Evolutionary conservation across 1,140 invertebrate genomes (phyloP), one percentile per base, ranked within the genome.

Genomic region (Archivesica marissinica): DNA sequence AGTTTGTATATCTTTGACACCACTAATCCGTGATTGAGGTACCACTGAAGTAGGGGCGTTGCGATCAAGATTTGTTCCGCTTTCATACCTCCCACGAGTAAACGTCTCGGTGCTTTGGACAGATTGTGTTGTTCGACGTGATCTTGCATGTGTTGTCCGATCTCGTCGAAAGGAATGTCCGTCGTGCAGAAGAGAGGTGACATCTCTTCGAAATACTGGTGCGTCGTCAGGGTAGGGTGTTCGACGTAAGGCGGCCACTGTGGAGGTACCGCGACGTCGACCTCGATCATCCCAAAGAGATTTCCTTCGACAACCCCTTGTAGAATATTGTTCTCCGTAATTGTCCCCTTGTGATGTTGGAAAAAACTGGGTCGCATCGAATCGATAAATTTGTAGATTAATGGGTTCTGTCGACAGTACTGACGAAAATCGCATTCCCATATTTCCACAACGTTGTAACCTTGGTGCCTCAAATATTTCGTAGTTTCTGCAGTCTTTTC

Each of bases 231-330:
- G 2, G n/a, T n/a, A 25, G 25, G 25, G 44, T 72, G 1, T 50
- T 47, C 23, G 77, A 41, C 35, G 30, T 25, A 33, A 30, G 25
- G 3, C 17, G n/a, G 44, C 59, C 59, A 80, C 15, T 23, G 13
- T 11, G 64, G 20, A 15, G 77, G 85, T 11, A 82, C 79, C n/a
- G 80, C 17, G 30, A 87, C 85, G 38, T 87, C 83, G 17, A 70
- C 30, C 70, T 87, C 82, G 6, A 87, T 72, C 17, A 87, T 47
- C 17, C 88, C 86, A 68, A 87, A 89, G 3, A 87, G 41, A 25
- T 76, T 2, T 7, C 61, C 61, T 17, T 56, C 47, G 15, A 41
- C n/a, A 9, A 88, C 54, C 1, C 44, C 87, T 23, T 33, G 80
- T 56, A n/a, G 79, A 41, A 25, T 39, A 35, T 83, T 25, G 25